phyloP scores from a whole-genome alignment of 2,113 vertebrate species.

The Typhlomys cinereus region DNA sequence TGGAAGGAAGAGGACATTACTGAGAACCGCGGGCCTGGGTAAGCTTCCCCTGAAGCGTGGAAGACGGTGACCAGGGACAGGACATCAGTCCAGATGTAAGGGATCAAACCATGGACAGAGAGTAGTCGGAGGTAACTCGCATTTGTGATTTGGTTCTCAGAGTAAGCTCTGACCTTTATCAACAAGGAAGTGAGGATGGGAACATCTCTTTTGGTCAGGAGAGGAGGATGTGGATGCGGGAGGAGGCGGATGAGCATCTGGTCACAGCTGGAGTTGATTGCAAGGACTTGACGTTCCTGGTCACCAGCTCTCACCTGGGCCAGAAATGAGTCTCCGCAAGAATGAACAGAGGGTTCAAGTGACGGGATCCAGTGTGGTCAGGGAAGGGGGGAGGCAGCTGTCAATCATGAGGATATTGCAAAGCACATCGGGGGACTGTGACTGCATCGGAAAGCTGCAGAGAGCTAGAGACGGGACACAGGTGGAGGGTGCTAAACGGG shows the following conservation, averaged over 20 bases:
- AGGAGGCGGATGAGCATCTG: background rate
- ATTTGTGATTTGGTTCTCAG: slow-evolving; percentile 1
- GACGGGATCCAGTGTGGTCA: background rate
- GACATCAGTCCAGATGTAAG: background rate
- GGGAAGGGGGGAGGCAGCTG: background rate
- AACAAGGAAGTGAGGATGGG: background rate
- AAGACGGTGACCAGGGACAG: background rate
- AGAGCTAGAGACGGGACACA: background rate
- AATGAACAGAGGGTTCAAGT: background rate
- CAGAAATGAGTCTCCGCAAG: background rate
- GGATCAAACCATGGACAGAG: background rate
- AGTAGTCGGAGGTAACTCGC: background rate
- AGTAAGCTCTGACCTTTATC: background rate
- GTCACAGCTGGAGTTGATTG: background rate
- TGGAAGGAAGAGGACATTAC: background rate
- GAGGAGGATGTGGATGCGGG: background rate
- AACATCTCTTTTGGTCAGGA: background rate
- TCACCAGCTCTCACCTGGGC: background rate
- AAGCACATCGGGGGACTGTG: background rate
- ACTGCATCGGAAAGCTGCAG: background rate
- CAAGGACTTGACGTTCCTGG: background rate
- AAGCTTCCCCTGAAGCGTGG: background rate
- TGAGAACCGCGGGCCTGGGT: background rate
- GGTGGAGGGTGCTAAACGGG: no score
- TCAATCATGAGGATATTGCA: rapidly evolving